phyloP scores from a whole-genome alignment of 2,888 invertebrate species.

The Sisyra nigra region DNA sequence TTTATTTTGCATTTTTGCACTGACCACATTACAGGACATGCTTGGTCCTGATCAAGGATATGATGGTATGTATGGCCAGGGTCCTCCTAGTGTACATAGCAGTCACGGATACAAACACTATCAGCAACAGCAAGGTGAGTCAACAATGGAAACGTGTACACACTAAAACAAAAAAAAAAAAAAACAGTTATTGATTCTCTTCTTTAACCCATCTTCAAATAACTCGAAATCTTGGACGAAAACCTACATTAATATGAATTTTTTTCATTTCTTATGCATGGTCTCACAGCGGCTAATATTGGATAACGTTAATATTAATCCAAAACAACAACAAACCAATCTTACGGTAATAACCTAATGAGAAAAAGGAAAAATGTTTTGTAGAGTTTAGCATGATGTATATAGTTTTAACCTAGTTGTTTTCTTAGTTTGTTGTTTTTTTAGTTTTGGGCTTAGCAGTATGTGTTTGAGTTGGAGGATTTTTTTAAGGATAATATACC shows the following conservation, averaged over 20 bases:
- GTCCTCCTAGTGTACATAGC: constrained; percentile 75
- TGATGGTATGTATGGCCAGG: constrained; percentile 84
- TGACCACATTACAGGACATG: constrained; percentile 57
- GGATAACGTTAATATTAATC: constrained; percentile 4
- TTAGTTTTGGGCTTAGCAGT: background rate
- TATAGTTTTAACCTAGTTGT: background rate
- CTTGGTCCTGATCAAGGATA: constrained; percentile 83
- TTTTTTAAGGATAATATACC: no score
- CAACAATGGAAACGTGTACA: constrained; percentile 7
- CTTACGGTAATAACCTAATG: constrained; percentile 3
- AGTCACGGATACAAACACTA: constrained; percentile 61
- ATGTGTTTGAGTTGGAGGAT: no score
- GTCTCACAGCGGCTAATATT: constrained; percentile 5
- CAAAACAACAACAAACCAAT: background rate
- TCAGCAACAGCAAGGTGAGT: constrained; percentile 76
- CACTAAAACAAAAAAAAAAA: background rate
- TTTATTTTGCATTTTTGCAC: constrained; percentile 21
- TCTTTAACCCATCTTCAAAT: no score
- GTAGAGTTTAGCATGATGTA: background rate
- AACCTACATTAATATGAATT: background rate
- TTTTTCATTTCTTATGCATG: constrained; percentile 3
- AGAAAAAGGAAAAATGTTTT: background rate
- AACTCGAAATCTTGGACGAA: no score
- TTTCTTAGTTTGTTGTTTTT: background rate
- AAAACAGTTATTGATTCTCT: no score